Evolutionary conservation across 1,140 invertebrate genomes (phyloP).

Genomic region (Heliconius hermathena): DNA sequence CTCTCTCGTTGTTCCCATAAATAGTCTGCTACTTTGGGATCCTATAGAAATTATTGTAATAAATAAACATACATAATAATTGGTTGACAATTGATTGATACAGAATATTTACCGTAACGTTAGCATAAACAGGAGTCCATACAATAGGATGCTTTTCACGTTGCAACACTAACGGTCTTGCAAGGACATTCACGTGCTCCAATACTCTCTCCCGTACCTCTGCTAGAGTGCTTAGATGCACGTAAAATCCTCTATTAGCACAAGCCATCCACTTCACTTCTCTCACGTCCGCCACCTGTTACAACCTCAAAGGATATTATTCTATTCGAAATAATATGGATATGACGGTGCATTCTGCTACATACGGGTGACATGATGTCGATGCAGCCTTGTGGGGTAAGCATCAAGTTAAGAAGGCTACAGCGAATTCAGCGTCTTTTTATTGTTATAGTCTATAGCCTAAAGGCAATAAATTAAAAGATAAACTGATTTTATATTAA

Average conservation of each 20-base stretch:
- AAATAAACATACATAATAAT: too few species aligned
- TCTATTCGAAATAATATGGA: conserved; percentile 7
- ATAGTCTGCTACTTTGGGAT: conserved; percentile 94
- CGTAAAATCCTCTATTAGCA: conserved; percentile 95
- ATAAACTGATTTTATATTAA: not conserved
- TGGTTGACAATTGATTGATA: not conserved
- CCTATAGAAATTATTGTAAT: conserved; percentile 71
- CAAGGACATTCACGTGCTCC: conserved; percentile 95
- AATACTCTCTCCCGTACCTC: conserved; percentile 97
- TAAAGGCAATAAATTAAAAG: not conserved
- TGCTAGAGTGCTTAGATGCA: conserved; percentile 94
- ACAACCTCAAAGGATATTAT: conserved; percentile 42
- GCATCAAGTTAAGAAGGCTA: conserved; percentile 31
- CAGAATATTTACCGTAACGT: conserved; percentile 86
- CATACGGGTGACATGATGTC: conserved; percentile 28
- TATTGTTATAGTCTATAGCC: not conserved
- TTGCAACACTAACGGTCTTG: conserved; percentile 91
- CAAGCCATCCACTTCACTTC: conserved; percentile 99
- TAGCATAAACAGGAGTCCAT: conserved; percentile 96
- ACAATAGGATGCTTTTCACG: conserved; percentile 90
- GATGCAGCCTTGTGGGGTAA: conserved; percentile 34
- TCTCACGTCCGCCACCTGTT: conserved; percentile 86
- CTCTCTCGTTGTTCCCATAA: conserved; percentile 92
- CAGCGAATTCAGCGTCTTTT: not conserved
- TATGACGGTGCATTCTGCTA: conserved; percentile 26